A percentile compares a stretch with the other conserved stretches of the same genome.
These are phyloP conservation scores for Dusona sp. DNA, from an alignment of 2,888 invertebrate species.

Conservation along the genomic window DNA sequence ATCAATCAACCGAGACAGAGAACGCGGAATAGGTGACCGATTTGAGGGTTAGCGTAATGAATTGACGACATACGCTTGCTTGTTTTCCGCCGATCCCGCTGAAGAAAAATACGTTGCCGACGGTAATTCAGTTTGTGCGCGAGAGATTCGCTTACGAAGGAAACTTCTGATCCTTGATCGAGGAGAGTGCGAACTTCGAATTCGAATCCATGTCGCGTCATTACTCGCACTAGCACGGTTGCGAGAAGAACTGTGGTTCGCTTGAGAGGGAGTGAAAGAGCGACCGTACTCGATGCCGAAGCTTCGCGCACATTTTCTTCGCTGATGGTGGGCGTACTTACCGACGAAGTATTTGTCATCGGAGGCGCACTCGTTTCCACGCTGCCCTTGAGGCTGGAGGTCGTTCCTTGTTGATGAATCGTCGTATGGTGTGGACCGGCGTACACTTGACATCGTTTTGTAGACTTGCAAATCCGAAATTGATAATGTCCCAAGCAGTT, in stretches of 20 bases:
- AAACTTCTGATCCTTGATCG: conserved; percentile 49
- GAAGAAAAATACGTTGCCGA: conserved; percentile 36
- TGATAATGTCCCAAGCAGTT: conserved; percentile 49
- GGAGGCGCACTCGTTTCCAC: not conserved
- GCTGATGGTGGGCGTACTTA: not conserved
- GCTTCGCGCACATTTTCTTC: conserved; percentile 4
- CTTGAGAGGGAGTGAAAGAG: conserved; percentile 13
- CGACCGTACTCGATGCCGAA: conserved; percentile 18
- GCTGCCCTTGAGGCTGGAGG: not conserved
- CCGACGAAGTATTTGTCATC: not conserved
- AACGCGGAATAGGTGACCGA: conserved; percentile 34
- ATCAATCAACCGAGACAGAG: conserved; percentile 22
- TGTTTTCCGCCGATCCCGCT: conserved; percentile 43
- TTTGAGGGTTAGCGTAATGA: conserved; percentile 16
- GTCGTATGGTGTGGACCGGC: conserved; percentile 27
- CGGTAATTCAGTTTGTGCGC: conserved; percentile 21
- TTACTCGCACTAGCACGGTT: conserved; percentile 36
- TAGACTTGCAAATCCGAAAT: conserved; percentile 21
- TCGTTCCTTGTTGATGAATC: conserved; percentile 13
- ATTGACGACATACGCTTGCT: conserved; percentile 25
- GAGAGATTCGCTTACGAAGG: conserved; percentile 31
- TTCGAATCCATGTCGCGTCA: conserved; percentile 24
- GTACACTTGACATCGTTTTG: conserved; percentile 28
- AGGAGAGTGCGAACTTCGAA: conserved; percentile 48
- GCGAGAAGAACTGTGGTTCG: conserved; percentile 29